Conservation (phyloP, 1,140 invertebrate genomes). For the Macrocentrus cingulum region DNA sequence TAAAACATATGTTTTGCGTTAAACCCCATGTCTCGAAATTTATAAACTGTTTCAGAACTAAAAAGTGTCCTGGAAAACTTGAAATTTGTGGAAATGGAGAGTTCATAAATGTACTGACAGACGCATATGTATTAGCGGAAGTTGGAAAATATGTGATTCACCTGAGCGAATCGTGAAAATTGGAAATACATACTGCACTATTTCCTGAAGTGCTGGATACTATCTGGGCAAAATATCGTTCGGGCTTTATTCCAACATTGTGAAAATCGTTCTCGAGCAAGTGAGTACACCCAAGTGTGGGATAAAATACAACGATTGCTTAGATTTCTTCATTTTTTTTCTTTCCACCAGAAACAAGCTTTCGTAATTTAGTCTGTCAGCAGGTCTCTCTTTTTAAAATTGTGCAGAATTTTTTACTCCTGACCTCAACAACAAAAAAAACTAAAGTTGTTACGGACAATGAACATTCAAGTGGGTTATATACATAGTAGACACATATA, state of each 20-base stretch:
- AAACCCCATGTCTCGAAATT: too few species aligned
- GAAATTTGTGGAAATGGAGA: not conserved
- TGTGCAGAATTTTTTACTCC: too few species aligned
- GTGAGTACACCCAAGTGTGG: too few species aligned
- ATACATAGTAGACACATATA: too few species aligned
- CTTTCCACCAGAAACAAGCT: too few species aligned
- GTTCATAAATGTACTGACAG: not conserved
- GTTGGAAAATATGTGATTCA: conserved; percentile 16
- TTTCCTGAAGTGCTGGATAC: conserved; percentile 10
- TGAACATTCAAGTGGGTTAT: conserved; percentile 5
- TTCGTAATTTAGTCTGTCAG: too few species aligned
- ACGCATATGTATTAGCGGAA: not conserved
- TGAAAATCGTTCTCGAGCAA: not conserved
- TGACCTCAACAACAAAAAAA: not conserved
- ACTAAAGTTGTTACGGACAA: not conserved
- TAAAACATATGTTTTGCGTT: too few species aligned
- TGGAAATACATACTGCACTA: conserved; percentile 20
- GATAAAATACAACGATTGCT: too few species aligned
- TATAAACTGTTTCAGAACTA: too few species aligned
- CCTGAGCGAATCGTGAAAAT: conserved; percentile 25
- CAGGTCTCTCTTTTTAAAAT: too few species aligned
- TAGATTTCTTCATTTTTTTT: too few species aligned
- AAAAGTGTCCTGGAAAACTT: too few species aligned
- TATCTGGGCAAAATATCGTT: conserved; percentile 14
- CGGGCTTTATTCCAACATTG: not conserved